Percentiles rank a stretch among this genome's conserved stretches.
phyloP scores from a whole-genome alignment of 2,797 vertebrate genomes.

The Pelodytes ibericus region DNA sequence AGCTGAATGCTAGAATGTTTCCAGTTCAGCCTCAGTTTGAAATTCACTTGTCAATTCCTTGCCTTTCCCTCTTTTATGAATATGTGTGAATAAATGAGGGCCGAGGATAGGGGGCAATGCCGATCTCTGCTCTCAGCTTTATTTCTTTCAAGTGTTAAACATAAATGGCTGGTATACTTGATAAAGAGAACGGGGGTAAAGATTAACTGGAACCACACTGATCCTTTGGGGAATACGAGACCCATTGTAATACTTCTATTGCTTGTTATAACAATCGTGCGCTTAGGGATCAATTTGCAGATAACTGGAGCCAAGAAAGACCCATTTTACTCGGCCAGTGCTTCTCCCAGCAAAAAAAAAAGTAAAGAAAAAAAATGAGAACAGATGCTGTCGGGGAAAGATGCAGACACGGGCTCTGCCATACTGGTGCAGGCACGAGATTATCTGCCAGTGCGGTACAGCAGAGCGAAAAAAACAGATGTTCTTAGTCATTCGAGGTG shows the following conservation, averaged over 20 bases:
- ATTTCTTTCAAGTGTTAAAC: background rate
- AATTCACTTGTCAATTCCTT: too few species aligned
- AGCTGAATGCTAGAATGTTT: too few species aligned
- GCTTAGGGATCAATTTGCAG: constrained; percentile 44
- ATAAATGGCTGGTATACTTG: background rate
- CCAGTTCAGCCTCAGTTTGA: too few species aligned
- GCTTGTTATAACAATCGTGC: constrained; percentile 18
- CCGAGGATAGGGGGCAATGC: too few species aligned
- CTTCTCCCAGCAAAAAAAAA: constrained; percentile 12
- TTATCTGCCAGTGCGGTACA: constrained; percentile 16
- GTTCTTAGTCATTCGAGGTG: constrained; percentile 36
- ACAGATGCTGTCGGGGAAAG: constrained; percentile 36
- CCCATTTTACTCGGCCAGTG: constrained; percentile 24
- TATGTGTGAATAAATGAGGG: too few species aligned
- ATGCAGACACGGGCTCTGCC: constrained; percentile 7
- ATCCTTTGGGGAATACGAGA: too few species aligned
- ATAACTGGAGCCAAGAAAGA: constrained; percentile 7
- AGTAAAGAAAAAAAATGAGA: too few species aligned
- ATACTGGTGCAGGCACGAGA: background rate
- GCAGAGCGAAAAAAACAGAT: constrained; percentile 44
- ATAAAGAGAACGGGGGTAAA: background rate
- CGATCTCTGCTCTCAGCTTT: too few species aligned
- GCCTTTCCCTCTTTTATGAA: too few species aligned
- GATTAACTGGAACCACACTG: background rate
- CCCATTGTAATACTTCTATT: constrained; percentile 5